Conservation (phyloP, 35 echinoderm and acorn worm genomes). For the Lytechinus variegatus region DNA sequence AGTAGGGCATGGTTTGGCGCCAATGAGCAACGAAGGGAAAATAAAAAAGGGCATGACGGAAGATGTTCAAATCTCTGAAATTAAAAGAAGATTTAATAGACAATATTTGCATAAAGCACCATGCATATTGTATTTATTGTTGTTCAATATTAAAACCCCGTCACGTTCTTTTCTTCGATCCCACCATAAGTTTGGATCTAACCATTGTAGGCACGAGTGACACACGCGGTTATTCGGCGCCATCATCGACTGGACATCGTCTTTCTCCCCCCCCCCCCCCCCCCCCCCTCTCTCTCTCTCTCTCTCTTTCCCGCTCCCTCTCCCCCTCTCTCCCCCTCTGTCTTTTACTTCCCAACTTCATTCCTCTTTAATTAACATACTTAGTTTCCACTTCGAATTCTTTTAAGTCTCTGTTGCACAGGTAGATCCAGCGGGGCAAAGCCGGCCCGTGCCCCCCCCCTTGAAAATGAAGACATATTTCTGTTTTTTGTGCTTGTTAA, state of each 20-base stretch:
- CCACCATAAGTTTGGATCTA: neutral
- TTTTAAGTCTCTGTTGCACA: too few species aligned
- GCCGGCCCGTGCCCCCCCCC: too few species aligned
- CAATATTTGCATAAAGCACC: neutral
- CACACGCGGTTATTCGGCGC: neutral
- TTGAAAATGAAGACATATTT: too few species aligned
- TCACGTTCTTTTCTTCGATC: neutral
- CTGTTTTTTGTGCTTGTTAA: too few species aligned
- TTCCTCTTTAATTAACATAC: too few species aligned
- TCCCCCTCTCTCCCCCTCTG: neutral
- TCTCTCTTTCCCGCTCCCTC: neutral
- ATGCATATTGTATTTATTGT: conserved; percentile 11
- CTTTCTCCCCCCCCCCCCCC: too few species aligned
- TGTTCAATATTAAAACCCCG: conserved; percentile 31
- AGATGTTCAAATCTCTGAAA: neutral
- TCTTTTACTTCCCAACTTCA: too few species aligned
- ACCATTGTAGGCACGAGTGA: neutral
- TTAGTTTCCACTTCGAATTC: too few species aligned
- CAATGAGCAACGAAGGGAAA: neutral
- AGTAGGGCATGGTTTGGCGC: neutral
- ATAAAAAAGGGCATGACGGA: neutral
- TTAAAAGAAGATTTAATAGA: neutral
- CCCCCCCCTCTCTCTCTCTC: too few species aligned
- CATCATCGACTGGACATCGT: neutral
- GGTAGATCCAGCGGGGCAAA: too few species aligned